Percentiles rank a stretch among this genome's conserved stretches.
These are phyloP conservation scores for Iselma pallidipennis DNA, from an alignment of 2,888 invertebrate genomes.

Conservation along the genomic window DNA sequence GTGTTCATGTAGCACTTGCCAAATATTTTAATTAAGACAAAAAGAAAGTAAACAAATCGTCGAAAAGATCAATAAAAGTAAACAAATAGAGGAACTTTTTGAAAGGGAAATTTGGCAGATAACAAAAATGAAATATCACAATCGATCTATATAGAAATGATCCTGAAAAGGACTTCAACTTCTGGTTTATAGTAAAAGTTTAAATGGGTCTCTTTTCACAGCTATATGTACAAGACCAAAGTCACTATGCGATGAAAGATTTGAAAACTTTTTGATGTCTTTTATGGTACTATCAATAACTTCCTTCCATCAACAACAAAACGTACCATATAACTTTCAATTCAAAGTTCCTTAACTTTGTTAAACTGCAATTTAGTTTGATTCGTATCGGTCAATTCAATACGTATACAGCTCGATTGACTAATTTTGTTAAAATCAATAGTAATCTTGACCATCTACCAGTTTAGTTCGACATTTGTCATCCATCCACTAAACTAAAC, in stretches of 20 bases:
- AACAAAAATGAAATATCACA: background rate
- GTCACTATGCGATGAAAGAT: slow-evolving; percentile 1
- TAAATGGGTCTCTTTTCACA: slow-evolving; percentile 7
- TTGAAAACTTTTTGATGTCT: slow-evolving; percentile 2
- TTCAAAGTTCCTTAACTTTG: background rate
- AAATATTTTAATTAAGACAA: too few species aligned
- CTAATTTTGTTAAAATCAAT: background rate
- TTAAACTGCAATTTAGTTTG: background rate
- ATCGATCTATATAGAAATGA: background rate
- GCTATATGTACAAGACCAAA: background rate
- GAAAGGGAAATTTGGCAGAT: background rate
- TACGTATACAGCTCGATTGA: background rate
- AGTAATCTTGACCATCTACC: background rate
- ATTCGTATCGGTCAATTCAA: background rate
- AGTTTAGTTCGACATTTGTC: background rate
- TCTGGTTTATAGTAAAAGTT: slow-evolving; percentile 15
- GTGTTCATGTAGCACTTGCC: too few species aligned
- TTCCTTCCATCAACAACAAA: background rate
- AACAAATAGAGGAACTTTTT: background rate
- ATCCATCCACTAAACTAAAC: slow-evolving; percentile 5
- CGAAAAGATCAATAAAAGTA: background rate
- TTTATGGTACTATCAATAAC: background rate
- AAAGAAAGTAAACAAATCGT: too few species aligned
- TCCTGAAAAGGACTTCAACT: background rate
- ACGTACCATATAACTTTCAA: background rate